phyloP scores from a whole-genome alignment of 2,888 invertebrate genomes.

The Hirudinaria manillensis region DNA sequence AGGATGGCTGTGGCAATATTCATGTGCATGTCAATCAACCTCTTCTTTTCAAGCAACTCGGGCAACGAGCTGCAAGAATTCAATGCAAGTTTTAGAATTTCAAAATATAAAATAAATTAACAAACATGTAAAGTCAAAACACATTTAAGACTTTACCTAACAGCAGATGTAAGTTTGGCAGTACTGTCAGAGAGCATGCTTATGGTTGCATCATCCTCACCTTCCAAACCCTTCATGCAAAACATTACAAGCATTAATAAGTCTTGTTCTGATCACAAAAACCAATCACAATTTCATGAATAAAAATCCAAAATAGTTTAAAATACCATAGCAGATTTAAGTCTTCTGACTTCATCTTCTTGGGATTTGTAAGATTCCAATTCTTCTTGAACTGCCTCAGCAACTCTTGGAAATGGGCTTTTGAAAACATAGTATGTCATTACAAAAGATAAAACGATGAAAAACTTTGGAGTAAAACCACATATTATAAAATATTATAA shows the following conservation, averaged over 20 bases:
- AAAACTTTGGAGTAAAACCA: background rate
- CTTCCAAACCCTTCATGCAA: conserved; percentile 71
- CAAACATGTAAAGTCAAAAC: background rate
- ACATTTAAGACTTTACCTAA: conserved; percentile 55
- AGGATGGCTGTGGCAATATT: conserved; percentile 78
- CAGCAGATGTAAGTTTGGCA: conserved; percentile 80
- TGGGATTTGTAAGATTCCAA: conserved; percentile 85
- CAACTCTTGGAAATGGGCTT: conserved; percentile 66
- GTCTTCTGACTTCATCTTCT: conserved; percentile 90
- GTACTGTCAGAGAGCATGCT: conserved; percentile 64
- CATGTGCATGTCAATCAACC: conserved; percentile 96
- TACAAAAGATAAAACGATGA: background rate
- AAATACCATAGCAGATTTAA: conserved; percentile 79
- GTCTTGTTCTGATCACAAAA: conserved; percentile 77
- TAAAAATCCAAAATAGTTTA: background rate
- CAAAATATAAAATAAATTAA: background rate
- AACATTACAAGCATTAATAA: conserved; percentile 47
- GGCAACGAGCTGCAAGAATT: conserved; percentile 67
- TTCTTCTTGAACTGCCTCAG: conserved; percentile 97
- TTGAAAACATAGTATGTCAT: background rate
- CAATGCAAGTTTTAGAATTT: background rate
- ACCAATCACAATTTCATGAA: conserved; percentile 57
- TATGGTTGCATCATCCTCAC: conserved; percentile 74
- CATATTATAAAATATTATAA: too few species aligned
- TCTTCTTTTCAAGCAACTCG: conserved; percentile 90